Percentiles rank a stretch among this genome's conserved stretches.
Evolutionary conservation across 2,113 vertebrate species (phyloP).

Genomic region (Brevimyrus niger): DNA sequence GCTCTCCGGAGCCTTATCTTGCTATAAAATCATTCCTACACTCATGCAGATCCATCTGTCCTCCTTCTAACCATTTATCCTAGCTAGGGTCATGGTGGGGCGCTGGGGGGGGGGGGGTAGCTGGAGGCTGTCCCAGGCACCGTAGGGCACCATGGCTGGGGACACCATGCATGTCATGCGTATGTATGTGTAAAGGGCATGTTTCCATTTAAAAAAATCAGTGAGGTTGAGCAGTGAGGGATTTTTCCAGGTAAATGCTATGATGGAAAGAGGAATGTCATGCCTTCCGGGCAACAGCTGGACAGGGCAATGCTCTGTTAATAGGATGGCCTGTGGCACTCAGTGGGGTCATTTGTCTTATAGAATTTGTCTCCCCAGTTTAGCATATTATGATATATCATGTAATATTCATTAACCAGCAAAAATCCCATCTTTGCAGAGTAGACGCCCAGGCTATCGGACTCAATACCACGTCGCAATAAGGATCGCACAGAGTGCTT

Average conservation of each 20-base stretch:
- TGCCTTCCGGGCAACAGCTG: background rate
- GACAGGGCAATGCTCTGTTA: background rate
- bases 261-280: background rate
- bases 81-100: background rate
- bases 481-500: background rate
- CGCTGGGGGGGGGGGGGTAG: too few relatives aligned
- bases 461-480: background rate
- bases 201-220: background rate
- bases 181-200: background rate
- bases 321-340: background rate
- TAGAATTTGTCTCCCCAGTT: background rate
- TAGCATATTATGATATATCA: slow-evolving; percentile 6
- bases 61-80: background rate
- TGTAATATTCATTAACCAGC: slow-evolving; percentile 13
- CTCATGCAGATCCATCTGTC: background rate
- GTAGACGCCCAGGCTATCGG: background rate
- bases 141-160: background rate
- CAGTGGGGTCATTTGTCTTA: background rate
- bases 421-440: slow-evolving; percentile 2
- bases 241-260: background rate
- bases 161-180: background rate
- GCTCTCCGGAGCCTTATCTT: background rate
- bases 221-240: background rate
- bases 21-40: background rate
- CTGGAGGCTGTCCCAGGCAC: background rate